Base-by-base conservation (phyloP, 1,140 invertebrate genomes). In the Drosophila jambulina region DNA sequence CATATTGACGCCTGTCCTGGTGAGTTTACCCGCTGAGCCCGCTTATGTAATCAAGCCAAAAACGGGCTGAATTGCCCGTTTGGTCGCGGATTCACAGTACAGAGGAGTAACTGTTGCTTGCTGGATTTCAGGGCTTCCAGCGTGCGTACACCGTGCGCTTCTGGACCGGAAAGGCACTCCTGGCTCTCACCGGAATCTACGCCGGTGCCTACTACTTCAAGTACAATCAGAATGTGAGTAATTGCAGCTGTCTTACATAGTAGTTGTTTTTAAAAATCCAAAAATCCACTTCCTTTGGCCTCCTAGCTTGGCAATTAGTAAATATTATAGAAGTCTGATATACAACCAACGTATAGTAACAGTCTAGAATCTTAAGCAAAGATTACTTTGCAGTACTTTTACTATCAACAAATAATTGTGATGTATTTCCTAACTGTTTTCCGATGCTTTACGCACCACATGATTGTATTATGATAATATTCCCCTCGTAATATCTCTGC, bases 201-300 rank as follows among this genome's bases (percentile, higher is more conserved):
- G 83, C 80, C 49, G 72, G 75, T 9, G 94, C 94, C 61, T 97
- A 97, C 91, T 96, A 97, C 76, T 95, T 96, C 49, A 97, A 97
- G 93, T 97, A 97, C 82, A 95, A 97, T 93, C 93, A 92, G 67
- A 95, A 96, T 93, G 96, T 96, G 93, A 95, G 95, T 94, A 25
- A 59, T 57, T 10, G 21, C 15, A 0, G 17, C 0, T 36, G 15
- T 12, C 4, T 9, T 2, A 13, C 1, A 5, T 13, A 34, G 1
- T 8, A 8, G 1, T 23, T 13, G 6, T 13, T 45, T 23, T 8
- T 8, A 23, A n/a, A n/a, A n/a, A n/a, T n/a, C n/a, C n/a, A n/a
- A n/a, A n/a, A n/a, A n/a, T n/a, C n/a, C n/a, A n/a, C n/a, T n/a
- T n/a, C n/a, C n/a, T n/a, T n/a, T n/a, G n/a, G n/a, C 2, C 36